Percentiles rank a stretch among this genome's conserved stretches.
Conservation (phyloP, 1,140 invertebrate genomes). For the Leptinotarsa undecemlineata region DNA sequence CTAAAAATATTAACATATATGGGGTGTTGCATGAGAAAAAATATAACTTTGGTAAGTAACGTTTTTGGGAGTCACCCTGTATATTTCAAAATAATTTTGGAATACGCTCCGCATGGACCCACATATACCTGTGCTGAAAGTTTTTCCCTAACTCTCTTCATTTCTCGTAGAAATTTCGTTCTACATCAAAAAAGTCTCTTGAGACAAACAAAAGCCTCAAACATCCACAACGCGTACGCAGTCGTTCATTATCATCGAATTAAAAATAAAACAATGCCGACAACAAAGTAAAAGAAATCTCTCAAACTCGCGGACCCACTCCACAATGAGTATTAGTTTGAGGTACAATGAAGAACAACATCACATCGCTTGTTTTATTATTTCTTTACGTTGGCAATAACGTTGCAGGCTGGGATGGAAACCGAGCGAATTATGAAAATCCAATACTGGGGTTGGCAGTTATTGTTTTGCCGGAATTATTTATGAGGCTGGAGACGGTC, state of each 20-base stretch:
- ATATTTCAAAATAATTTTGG: too few relatives aligned
- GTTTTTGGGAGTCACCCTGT: too few relatives aligned
- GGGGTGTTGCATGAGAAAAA: too few relatives aligned
- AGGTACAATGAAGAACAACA: not conserved
- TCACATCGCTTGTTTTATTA: not conserved
- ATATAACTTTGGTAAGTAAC: too few relatives aligned
- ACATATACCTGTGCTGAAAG: too few relatives aligned
- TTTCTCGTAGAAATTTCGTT: too few relatives aligned
- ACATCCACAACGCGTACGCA: too few relatives aligned
- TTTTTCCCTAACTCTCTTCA: too few relatives aligned
- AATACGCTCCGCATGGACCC: too few relatives aligned
- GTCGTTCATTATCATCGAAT: not conserved
- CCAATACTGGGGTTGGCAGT: slow-evolving; percentile 46
- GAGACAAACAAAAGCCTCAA: too few relatives aligned
- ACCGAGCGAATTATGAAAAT: slow-evolving; percentile 44
- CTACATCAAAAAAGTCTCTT: too few relatives aligned
- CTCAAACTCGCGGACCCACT: not conserved
- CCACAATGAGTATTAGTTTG: not conserved
- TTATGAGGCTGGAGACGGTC: slow-evolving; percentile 40
- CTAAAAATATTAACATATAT: too few relatives aligned
- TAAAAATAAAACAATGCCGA: not conserved
- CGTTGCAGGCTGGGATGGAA: slow-evolving; percentile 30
- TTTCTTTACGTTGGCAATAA: slow-evolving; percentile 32
- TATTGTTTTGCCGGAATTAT: slow-evolving; percentile 46
- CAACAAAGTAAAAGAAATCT: not conserved